These are phyloP conservation scores for Morpho achilles DNA, from an alignment of 2,888 invertebrate genomes.

Conservation along the genomic window DNA sequence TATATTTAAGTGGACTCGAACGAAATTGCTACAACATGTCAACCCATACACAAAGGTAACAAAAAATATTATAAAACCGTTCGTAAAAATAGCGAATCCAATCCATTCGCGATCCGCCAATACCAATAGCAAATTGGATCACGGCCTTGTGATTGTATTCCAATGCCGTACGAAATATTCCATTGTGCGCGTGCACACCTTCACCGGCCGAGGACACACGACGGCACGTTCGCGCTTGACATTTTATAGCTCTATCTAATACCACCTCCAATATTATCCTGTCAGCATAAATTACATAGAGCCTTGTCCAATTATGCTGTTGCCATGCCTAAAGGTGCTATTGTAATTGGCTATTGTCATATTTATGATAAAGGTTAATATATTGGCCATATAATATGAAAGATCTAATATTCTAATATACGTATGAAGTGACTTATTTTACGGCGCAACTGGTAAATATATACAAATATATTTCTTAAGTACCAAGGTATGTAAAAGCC, in stretches of 20 bases:
- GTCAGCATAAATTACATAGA: slow-evolving; percentile 34
- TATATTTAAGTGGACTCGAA: too few species aligned
- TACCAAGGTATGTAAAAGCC: too few species aligned
- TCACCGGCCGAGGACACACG: slow-evolving; percentile 32
- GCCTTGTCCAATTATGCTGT: slow-evolving; percentile 28
- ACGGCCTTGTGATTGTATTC: slow-evolving; percentile 63
- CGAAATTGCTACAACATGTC: too few species aligned
- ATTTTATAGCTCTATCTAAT: slow-evolving; percentile 34
- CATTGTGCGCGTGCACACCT: slow-evolving; percentile 50
- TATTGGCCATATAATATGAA: background rate
- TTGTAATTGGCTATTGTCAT: slow-evolving; percentile 28
- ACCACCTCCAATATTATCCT: slow-evolving; percentile 31
- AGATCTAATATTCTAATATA: too few species aligned
- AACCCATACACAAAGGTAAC: too few species aligned
- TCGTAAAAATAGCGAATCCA: slow-evolving; percentile 7
- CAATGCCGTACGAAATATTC: slow-evolving; percentile 59
- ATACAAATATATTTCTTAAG: too few species aligned
- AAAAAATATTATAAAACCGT: background rate
- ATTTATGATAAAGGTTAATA: slow-evolving; percentile 25
- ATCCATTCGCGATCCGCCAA: slow-evolving; percentile 19
- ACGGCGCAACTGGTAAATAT: too few species aligned
- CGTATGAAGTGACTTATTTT: too few species aligned
- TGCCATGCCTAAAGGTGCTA: slow-evolving; percentile 27
- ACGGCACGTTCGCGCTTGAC: slow-evolving; percentile 29
- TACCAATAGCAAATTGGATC: slow-evolving; percentile 40